Evolutionary conservation across 2,888 invertebrate genomes (phyloP).

Genomic region (Stenolophus ochropezus): DNA sequence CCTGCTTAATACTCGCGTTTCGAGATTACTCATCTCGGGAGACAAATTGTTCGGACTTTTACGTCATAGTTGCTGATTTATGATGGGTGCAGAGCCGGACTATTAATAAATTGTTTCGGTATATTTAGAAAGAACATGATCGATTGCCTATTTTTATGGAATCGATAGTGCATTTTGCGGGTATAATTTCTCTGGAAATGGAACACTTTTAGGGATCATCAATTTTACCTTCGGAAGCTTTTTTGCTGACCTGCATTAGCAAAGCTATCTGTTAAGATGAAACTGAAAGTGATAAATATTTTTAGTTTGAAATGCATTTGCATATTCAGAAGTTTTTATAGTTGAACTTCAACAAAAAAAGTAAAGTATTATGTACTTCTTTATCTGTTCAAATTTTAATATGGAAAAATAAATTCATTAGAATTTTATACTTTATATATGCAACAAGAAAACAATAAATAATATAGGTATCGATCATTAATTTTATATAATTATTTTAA

Average conservation of each 20-base stretch:
- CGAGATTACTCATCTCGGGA: neutral
- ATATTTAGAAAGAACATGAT: slow-evolving; percentile 14
- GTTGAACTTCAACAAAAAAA: neutral
- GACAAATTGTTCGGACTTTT: slow-evolving; percentile 17
- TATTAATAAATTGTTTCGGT: slow-evolving; percentile 26
- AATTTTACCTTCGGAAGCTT: neutral
- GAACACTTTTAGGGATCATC: neutral
- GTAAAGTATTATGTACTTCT: neutral
- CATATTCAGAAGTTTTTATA: neutral
- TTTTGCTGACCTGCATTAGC: neutral
- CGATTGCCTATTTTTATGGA: slow-evolving; percentile 18
- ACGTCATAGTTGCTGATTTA: slow-evolving; percentile 19
- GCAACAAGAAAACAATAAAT: no score
- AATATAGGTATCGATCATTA: neutral
- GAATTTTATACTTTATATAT: no score
- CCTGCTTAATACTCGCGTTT: neutral
- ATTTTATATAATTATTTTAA: neutral
- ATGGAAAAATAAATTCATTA: no score
- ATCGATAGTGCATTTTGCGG: slow-evolving; percentile 23
- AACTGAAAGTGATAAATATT: neutral
- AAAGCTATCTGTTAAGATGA: neutral
- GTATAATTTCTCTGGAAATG: neutral
- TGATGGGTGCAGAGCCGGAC: slow-evolving; percentile 13
- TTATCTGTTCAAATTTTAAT: no score
- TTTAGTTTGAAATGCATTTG: neutral